Conservation (phyloP, 2,888 invertebrate genomes). For the Cryptus armator region DNA sequence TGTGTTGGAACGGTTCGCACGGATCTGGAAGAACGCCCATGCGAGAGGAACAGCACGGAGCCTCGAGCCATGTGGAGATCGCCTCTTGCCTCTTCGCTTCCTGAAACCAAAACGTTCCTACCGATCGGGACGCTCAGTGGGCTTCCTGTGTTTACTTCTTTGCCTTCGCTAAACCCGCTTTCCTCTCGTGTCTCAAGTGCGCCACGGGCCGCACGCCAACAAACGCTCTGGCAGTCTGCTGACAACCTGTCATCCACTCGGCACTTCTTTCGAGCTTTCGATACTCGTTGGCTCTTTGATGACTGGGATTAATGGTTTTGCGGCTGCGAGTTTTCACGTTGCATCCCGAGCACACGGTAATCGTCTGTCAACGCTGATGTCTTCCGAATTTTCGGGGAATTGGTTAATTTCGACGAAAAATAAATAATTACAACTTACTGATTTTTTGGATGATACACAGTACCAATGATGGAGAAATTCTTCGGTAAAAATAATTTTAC, state of each 20-base stretch:
- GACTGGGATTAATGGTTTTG: slow-evolving; percentile 15
- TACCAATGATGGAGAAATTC: too few relatives aligned
- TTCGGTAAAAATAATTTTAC: too few relatives aligned
- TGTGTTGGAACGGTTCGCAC: slow-evolving; percentile 44
- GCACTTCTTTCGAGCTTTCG: background rate
- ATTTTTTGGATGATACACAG: background rate
- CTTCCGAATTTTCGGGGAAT: background rate
- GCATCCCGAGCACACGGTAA: slow-evolving; percentile 30
- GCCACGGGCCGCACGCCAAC: slow-evolving; percentile 74
- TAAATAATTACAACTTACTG: background rate
- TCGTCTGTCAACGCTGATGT: slow-evolving; percentile 34
- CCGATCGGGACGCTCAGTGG: slow-evolving; percentile 36
- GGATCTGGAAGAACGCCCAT: slow-evolving; percentile 35
- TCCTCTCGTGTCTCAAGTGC: slow-evolving; percentile 52
- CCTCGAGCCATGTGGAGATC: slow-evolving; percentile 36
- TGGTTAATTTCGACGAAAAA: background rate
- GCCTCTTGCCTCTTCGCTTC: slow-evolving; percentile 30
- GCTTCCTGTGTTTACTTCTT: slow-evolving; percentile 63
- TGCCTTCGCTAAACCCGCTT: slow-evolving; percentile 41
- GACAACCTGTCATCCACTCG: slow-evolving; percentile 78
- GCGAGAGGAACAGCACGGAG: background rate
- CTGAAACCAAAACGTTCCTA: slow-evolving; percentile 37
- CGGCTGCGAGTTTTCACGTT: slow-evolving; percentile 60
- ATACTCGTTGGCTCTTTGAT: slow-evolving; percentile 14
- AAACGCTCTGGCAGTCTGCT: slow-evolving; percentile 73